Conservation (phyloP, 2,113 vertebrate species). For the human (Homo sapiens) region GRCh38 chr4:36191501-36192000, state of each 20-base stretch:
- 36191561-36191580: not conserved
- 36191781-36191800: slow-evolving; percentile 45
- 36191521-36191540: slow-evolving; percentile 5
- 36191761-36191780: slow-evolving; percentile 53
- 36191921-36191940: not conserved
- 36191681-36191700: slow-evolving; percentile 45
- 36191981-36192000: not conserved
- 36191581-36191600: slow-evolving; percentile 19
- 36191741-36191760: slow-evolving; percentile 60
- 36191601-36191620: not conserved
- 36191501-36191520: slow-evolving; percentile 15
- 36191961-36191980: not conserved
- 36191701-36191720: slow-evolving; percentile 37
- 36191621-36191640: not conserved
- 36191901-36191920: not conserved
- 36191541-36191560: slow-evolving; percentile 4
- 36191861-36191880: slow-evolving; percentile 8
- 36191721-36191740: slow-evolving; percentile 64
- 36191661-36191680: slow-evolving; percentile 50
- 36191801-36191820: not conserved
- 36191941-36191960: not conserved
- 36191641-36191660: slow-evolving; percentile 27
- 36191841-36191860: not conserved
- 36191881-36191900: not conserved
- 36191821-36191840: slow-evolving; percentile 46